Percentiles rank a stretch among this genome's conserved stretches.
Evolutionary conservation across 2,888 invertebrate species (phyloP).

Genomic region (Tridacna gigas): DNA sequence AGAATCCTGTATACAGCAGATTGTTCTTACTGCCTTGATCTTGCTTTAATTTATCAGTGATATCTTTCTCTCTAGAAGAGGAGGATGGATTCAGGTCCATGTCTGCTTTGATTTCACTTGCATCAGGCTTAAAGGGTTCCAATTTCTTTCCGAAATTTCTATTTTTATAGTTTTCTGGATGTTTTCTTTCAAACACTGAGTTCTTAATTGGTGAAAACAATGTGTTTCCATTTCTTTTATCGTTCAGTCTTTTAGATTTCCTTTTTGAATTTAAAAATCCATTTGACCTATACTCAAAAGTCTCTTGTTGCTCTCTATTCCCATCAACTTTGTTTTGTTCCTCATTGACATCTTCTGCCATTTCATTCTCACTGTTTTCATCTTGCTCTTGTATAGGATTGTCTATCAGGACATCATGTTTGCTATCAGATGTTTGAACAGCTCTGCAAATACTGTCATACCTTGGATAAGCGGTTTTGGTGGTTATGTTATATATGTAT

Average conservation of each 20-base stretch:
- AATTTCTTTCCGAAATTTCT: background rate
- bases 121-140: background rate
- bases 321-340: background rate
- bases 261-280: background rate
- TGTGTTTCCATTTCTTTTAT: too few species aligned
- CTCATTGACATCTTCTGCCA: background rate
- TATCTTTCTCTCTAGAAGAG: background rate
- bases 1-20: background rate
- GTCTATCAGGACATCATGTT: background rate
- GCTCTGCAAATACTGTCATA: slow-evolving; percentile 24
- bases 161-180: background rate
- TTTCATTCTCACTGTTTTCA: background rate
- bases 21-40: background rate
- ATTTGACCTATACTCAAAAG: too few species aligned
- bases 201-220: too few species aligned
- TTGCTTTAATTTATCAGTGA: background rate
- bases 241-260: background rate
- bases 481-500: slow-evolving; percentile 29
- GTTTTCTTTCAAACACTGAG: too few species aligned
- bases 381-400: background rate
- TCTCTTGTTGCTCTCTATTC: background rate
- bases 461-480: slow-evolving; percentile 37
- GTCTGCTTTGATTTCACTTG: background rate
- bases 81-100: background rate
- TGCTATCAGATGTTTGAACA: slow-evolving; percentile 33